Percentiles rank a stretch among this genome's conserved stretches.
These are phyloP conservation scores for Drosophila conformis DNA, from an alignment of 2,888 invertebrate genomes.

Conservation along the genomic window DNA sequence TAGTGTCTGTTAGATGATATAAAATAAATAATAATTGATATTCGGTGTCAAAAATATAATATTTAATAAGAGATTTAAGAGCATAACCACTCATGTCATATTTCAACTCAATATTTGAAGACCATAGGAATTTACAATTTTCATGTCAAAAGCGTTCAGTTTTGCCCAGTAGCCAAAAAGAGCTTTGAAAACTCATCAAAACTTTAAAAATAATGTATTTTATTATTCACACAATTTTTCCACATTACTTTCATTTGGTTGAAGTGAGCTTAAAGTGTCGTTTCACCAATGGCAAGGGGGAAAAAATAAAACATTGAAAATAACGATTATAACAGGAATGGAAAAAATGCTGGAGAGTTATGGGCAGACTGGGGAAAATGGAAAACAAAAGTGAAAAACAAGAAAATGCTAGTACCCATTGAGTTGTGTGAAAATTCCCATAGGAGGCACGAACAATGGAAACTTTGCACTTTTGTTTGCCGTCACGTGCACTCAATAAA, in stretches of 20 bases:
- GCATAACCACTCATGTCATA: neutral
- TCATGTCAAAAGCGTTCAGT: neutral
- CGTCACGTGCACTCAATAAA: slow-evolving; percentile 81
- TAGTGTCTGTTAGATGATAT: neutral
- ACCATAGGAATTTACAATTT: neutral
- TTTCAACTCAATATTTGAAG: neutral
- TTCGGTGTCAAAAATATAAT: neutral
- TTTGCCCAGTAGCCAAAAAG: neutral
- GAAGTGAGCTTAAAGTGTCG: neutral
- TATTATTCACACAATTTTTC: neutral
- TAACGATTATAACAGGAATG: slow-evolving; percentile 6
- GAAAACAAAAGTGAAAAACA: slow-evolving; percentile 34
- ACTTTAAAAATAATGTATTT: neutral
- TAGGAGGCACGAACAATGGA: slow-evolving; percentile 43
- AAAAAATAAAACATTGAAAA: slow-evolving; percentile 12
- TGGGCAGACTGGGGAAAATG: slow-evolving; percentile 20
- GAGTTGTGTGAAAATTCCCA: slow-evolving; percentile 7
- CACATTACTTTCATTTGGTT: neutral
- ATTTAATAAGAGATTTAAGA: neutral
- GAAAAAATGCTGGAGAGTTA: slow-evolving; percentile 13
- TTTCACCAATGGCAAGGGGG: neutral
- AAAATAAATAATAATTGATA: neutral
- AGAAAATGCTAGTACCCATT: slow-evolving; percentile 20
- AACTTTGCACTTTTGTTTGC: slow-evolving; percentile 78
- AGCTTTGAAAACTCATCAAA: neutral